Evolutionary conservation across 2,797 vertebrate genomes (phyloP).

Genomic region (Otolemur crassicaudatus): DNA sequence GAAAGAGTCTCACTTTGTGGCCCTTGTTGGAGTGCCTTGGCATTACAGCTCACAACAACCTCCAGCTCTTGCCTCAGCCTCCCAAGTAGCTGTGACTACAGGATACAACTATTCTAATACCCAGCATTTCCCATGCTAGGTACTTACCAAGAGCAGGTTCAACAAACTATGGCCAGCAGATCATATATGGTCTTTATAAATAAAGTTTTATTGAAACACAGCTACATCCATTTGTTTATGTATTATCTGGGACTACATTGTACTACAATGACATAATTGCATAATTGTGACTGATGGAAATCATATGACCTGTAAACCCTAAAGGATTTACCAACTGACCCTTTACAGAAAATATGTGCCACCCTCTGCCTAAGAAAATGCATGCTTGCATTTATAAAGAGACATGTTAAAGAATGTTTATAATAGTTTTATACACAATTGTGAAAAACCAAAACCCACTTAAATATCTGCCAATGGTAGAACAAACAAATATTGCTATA

Average conservation of each 20-base stretch:
- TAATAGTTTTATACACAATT: neutral
- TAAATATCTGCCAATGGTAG: neutral
- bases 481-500: neutral
- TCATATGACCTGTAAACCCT: neutral
- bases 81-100: too few species aligned
- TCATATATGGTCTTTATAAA: neutral
- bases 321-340: neutral
- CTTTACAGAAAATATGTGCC: neutral
- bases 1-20: too few species aligned
- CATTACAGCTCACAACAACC: too few species aligned
- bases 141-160: neutral
- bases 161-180: neutral
- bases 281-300: neutral
- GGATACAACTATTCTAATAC: neutral
- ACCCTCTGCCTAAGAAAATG: neutral
- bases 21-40: too few species aligned
- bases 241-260: neutral
- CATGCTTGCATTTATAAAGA: neutral
- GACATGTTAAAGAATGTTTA: neutral
- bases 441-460: neutral
- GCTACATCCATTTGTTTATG: neutral
- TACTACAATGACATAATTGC: neutral
- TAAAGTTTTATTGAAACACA: neutral
- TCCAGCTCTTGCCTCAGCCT: too few species aligned
- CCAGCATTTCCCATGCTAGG: neutral